Conservation (phyloP, 2,113 vertebrate species). For the Anolis sagrei region DNA sequence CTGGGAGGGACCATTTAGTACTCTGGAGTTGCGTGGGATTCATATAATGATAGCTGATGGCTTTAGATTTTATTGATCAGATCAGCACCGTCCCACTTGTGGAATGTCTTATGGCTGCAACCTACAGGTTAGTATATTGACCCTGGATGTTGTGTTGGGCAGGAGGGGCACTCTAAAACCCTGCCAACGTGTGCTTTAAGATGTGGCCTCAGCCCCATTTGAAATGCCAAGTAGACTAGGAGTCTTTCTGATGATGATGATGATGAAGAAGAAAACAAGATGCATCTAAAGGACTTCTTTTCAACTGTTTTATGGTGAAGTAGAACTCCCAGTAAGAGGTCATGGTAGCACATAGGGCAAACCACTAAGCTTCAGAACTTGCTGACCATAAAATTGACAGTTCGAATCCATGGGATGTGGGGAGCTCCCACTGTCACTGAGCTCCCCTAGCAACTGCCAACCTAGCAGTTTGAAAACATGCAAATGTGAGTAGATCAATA, state of each 20-base stretch:
- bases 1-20: neutral
- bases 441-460: too few species aligned
- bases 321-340: neutral
- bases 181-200: neutral
- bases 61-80: neutral
- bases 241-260: neutral
- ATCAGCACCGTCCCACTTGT: neutral
- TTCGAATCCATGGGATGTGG: too few species aligned
- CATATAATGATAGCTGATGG: neutral
- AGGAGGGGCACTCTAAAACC: neutral
- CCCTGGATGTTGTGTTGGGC: neutral
- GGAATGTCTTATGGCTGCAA: neutral
- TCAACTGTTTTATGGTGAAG: neutral
- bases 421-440: too few species aligned
- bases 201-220: neutral
- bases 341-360: too few species aligned
- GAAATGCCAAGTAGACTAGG: neutral
- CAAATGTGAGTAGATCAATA: too few species aligned
- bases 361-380: too few species aligned
- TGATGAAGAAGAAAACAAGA: neutral
- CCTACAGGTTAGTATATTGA: neutral
- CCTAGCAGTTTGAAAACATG: too few species aligned
- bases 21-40: neutral
- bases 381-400: too few species aligned
- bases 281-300: neutral